Evolutionary conservation across 2,888 invertebrate species (phyloP).

Genomic region (Morpho achilles): DNA sequence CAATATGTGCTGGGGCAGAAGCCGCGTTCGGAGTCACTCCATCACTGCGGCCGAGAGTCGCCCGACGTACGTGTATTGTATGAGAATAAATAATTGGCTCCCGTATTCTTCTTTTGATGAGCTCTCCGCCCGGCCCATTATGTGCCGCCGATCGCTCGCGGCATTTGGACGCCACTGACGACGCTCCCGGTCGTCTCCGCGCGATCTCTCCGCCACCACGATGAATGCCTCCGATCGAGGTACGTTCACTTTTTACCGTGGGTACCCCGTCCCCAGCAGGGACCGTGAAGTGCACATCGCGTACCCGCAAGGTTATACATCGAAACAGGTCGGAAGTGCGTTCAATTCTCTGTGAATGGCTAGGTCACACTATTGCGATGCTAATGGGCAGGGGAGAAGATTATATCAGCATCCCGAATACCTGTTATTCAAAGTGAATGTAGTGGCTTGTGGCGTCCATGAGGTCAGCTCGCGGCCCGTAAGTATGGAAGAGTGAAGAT

Average conservation of each 20-base stretch:
- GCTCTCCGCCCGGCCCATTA: slow-evolving; percentile 72
- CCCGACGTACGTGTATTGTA: slow-evolving; percentile 72
- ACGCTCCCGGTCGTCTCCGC: slow-evolving; percentile 70
- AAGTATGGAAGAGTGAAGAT: slow-evolving; percentile 47
- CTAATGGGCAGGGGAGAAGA: slow-evolving; percentile 47
- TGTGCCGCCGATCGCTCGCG: slow-evolving; percentile 65
- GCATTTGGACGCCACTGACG: slow-evolving; percentile 74
- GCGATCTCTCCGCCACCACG: slow-evolving; percentile 48
- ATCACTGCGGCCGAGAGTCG: slow-evolving; percentile 61
- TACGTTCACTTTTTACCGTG: slow-evolving; percentile 30
- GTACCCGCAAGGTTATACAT: slow-evolving; percentile 45
- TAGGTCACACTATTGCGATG: slow-evolving; percentile 53
- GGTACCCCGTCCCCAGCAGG: slow-evolving; percentile 25
- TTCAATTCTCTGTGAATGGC: slow-evolving; percentile 57
- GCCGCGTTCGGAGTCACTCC: slow-evolving; percentile 56
- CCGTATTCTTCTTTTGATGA: slow-evolving; percentile 76
- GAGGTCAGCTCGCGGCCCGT: slow-evolving; percentile 33
- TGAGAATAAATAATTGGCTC: slow-evolving; percentile 74
- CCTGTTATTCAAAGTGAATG: slow-evolving; percentile 53
- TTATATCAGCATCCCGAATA: slow-evolving; percentile 47
- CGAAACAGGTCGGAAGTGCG: slow-evolving; percentile 64
- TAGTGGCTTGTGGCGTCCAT: slow-evolving; percentile 38
- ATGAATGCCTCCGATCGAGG: slow-evolving; percentile 67
- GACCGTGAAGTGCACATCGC: slow-evolving; percentile 39
- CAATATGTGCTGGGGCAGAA: slow-evolving; percentile 29